These are phyloP conservation scores for Charanyca ferruginea DNA, from an alignment of 2,888 invertebrate genomes.

Conservation along the genomic window DNA sequence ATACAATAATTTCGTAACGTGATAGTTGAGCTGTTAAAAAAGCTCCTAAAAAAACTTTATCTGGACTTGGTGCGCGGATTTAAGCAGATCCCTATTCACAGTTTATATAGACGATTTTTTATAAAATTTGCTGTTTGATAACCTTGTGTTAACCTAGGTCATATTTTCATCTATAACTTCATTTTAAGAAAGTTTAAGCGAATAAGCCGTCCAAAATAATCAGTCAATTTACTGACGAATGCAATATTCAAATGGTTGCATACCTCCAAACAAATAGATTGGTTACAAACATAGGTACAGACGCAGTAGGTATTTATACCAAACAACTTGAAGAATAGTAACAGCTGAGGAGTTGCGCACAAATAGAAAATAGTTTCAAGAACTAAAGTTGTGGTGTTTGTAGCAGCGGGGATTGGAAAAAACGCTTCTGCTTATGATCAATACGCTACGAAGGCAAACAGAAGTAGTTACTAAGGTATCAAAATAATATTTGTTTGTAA, in stretches of 20 bases:
- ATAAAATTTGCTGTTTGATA: not conserved
- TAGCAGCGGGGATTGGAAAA: conserved; percentile 67
- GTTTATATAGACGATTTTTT: not conserved
- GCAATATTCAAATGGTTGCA: conserved; percentile 25
- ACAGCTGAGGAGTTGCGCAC: conserved; percentile 87
- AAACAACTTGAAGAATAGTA: conserved; percentile 83
- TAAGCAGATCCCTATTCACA: not conserved
- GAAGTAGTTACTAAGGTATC: not conserved
- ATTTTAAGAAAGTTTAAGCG: too few relatives aligned
- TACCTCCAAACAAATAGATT: conserved; percentile 38
- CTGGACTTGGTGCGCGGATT: not conserved
- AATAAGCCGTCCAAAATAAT: not conserved
- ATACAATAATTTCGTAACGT: conserved; percentile 67
- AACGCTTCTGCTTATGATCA: conserved; percentile 11
- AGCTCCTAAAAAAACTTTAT: conserved; percentile 6
- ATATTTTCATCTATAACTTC: not conserved
- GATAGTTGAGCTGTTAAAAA: conserved; percentile 51
- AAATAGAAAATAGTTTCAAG: conserved; percentile 91
- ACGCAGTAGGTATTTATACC: conserved; percentile 79
- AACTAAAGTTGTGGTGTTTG: conserved; percentile 76
- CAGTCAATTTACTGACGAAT: conserved; percentile 4
- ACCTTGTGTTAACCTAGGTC: not conserved
- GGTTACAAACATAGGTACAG: conserved; percentile 45
- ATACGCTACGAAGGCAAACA: not conserved
- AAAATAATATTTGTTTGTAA: too few relatives aligned